These are phyloP conservation scores for Hippoglossus stenolepis DNA, from an alignment of 2,113 vertebrate species.

Conservation along the genomic window DNA sequence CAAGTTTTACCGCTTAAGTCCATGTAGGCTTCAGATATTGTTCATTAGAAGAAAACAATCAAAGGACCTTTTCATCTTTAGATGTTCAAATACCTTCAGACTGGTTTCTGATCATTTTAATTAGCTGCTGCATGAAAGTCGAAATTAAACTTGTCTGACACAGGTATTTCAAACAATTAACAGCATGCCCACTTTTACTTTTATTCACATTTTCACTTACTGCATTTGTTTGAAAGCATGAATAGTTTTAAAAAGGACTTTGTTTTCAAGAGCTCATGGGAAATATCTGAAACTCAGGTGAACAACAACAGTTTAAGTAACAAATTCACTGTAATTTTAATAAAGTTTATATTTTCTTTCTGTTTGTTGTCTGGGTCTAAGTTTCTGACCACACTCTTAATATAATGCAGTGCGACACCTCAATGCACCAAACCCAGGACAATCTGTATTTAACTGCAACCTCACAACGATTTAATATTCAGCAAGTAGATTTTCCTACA, in stretches of 20 bases:
- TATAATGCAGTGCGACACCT: background rate
- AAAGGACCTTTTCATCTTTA: background rate
- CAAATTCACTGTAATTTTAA: background rate
- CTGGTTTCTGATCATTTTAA: background rate
- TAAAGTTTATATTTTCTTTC: background rate
- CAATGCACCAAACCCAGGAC: background rate
- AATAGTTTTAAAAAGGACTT: no score
- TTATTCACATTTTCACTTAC: no score
- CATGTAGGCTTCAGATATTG: no score
- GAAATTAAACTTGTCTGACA: no score
- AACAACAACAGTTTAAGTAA: no score
- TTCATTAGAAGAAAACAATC: no score
- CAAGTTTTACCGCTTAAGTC: background rate
- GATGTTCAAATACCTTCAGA: no score
- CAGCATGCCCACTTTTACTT: no score
- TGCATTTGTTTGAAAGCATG: no score
- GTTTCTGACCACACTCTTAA: constrained; percentile 9
- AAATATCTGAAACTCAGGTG: no score
- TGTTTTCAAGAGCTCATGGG: no score
- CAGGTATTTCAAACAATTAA: no score
- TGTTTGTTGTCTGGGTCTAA: background rate
- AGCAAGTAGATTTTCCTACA: background rate
- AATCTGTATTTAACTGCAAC: constrained; percentile 13
- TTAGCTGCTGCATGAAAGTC: constrained; percentile 3
- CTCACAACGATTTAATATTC: background rate